A percentile compares a stretch with the other conserved stretches of the same genome.
Conservation (phyloP, 2,797 vertebrate genomes). For the Crenuchus spilurus region DNA sequence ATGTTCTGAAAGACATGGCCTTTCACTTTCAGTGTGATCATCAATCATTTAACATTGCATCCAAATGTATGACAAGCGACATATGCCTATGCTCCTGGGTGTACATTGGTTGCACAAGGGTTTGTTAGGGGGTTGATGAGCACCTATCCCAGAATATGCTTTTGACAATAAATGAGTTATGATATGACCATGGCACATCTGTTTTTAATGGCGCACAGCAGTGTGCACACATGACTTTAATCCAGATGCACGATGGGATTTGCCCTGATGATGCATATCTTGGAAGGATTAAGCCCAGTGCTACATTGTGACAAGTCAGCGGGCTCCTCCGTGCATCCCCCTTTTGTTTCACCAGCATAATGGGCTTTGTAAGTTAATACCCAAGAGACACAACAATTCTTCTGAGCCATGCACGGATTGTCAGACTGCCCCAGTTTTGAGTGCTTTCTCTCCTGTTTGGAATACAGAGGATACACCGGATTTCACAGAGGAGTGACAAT, state of each 20-base stretch:
- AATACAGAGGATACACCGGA: slow-evolving; percentile 62
- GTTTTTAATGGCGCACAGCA: slow-evolving; percentile 75
- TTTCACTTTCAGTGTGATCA: slow-evolving; percentile 11
- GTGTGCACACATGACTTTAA: slow-evolving; percentile 68
- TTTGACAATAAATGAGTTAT: slow-evolving; percentile 61
- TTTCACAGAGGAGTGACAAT: slow-evolving; percentile 68
- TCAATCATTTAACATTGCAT: background rate
- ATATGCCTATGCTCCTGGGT: background rate
- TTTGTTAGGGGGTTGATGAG: background rate
- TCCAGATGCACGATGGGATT: slow-evolving; percentile 71
- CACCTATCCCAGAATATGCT: slow-evolving; percentile 34
- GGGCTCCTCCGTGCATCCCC: slow-evolving; percentile 60
- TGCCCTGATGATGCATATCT: slow-evolving; percentile 76
- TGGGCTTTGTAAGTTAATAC: slow-evolving; percentile 82
- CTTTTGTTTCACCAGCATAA: slow-evolving; percentile 75
- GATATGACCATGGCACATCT: slow-evolving; percentile 70
- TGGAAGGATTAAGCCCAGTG: slow-evolving; percentile 72
- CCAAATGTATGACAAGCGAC: background rate
- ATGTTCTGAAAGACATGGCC: slow-evolving; percentile 40
- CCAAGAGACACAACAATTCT: slow-evolving; percentile 73
- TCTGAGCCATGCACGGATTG: slow-evolving; percentile 69
- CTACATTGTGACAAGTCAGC: slow-evolving; percentile 42
- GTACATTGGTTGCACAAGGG: background rate
- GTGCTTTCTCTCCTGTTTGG: slow-evolving; percentile 63
- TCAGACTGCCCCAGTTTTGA: slow-evolving; percentile 70